Evolutionary conservation across 1,140 invertebrate genomes (phyloP).

Genomic region (Chelonus insularis): DNA sequence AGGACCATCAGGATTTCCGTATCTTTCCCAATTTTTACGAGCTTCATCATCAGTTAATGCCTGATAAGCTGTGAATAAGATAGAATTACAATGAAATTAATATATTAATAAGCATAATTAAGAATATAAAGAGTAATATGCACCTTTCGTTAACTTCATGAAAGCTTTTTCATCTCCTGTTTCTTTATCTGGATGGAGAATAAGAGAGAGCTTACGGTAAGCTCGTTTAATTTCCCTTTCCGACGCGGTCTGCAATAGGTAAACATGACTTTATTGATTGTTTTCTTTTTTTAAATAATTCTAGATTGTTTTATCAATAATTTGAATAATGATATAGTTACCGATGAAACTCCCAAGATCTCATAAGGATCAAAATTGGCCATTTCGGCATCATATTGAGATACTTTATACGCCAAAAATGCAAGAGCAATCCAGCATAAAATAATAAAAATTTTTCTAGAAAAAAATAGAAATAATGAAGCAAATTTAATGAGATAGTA

Average conservation of each 20-base stretch:
- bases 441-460: conserved; percentile 71
- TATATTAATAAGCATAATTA: too few species aligned
- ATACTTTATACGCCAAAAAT: conserved; percentile 92
- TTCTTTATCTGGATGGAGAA: conserved; percentile 97
- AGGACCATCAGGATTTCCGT: conserved; percentile 99
- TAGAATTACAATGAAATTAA: too few species aligned
- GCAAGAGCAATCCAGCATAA: conserved; percentile 87
- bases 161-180: conserved; percentile 97
- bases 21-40: conserved; percentile 96
- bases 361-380: conserved; percentile 99
- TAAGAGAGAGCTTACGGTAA: conserved; percentile 90
- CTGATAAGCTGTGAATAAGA: conserved; percentile 63
- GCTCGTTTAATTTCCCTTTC: conserved; percentile 92
- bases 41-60: conserved; percentile 96
- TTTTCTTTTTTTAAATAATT: background rate
- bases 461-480: conserved; percentile 40
- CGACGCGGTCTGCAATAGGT: conserved; percentile 71
- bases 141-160: conserved; percentile 97
- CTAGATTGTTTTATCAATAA: background rate
- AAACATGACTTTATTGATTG: background rate
- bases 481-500: too few species aligned
- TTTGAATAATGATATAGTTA: too few species aligned
- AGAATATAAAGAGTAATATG: too few species aligned
- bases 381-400: conserved; percentile 97
- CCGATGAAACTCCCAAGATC: conserved; percentile 86